These are phyloP conservation scores for Ahaetulla prasina DNA, from an alignment of 2,113 vertebrate genomes.

Conservation along the genomic window DNA sequence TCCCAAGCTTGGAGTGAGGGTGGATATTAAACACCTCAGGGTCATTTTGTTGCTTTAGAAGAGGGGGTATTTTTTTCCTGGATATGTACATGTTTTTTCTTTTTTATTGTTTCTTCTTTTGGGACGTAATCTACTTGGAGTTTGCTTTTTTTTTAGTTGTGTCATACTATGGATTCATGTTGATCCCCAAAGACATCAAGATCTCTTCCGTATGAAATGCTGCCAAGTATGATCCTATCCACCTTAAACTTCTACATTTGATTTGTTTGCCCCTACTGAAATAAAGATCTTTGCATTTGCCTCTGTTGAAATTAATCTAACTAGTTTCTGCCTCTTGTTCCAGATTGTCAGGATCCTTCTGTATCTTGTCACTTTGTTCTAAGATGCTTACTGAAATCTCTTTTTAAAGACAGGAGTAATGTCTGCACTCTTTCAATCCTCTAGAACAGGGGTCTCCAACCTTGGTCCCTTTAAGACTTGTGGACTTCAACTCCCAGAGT, in stretches of 20 bases:
- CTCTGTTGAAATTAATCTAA: not conserved
- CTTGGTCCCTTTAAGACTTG: too few relatives aligned
- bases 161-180: not conserved
- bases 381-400: not conserved
- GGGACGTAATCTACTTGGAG: not conserved
- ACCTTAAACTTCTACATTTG: not conserved
- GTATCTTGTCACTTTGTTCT: not conserved
- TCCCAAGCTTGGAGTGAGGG: not conserved
- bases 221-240: not conserved
- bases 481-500: too few relatives aligned
- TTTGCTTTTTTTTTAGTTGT: not conserved
- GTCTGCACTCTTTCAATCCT: not conserved
- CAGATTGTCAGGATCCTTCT: not conserved
- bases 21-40: not conserved
- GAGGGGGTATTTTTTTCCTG: not conserved
- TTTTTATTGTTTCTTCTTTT: not conserved
- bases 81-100: not conserved
- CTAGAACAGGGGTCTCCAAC: too few relatives aligned
- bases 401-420: not conserved
- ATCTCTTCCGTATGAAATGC: not conserved
- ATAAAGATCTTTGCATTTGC: not conserved
- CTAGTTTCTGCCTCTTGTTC: not conserved
- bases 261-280: not conserved
- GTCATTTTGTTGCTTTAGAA: not conserved
- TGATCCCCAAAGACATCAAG: not conserved